Evolutionary conservation across 2,888 invertebrate species (phyloP).

Genomic region (Tetragonula carbonaria): DNA sequence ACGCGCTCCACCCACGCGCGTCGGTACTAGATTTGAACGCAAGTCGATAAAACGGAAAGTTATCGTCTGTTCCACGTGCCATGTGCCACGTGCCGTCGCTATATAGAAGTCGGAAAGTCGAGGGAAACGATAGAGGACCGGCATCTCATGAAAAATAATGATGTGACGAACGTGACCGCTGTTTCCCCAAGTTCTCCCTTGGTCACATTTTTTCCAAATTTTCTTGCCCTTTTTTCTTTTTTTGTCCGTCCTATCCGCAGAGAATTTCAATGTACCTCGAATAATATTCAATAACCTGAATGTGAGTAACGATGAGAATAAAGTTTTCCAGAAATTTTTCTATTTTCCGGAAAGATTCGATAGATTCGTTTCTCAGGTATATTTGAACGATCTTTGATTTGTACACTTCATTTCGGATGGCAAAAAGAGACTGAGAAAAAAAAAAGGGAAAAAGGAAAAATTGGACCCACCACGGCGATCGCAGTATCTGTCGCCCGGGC

Average conservation of each 20-base stretch:
- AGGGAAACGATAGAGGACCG: background rate
- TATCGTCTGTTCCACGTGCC: conserved; percentile 12
- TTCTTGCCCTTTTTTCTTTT: background rate
- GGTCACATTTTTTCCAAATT: background rate
- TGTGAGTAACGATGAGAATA: background rate
- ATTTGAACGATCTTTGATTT: background rate
- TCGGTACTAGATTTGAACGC: conserved; percentile 25
- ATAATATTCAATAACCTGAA: background rate
- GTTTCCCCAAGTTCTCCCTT: background rate
- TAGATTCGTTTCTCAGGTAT: background rate
- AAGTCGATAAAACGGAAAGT: conserved; percentile 44
- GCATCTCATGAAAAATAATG: conserved; percentile 32
- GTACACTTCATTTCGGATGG: background rate
- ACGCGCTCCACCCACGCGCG: conserved; percentile 20
- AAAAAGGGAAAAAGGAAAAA: background rate
- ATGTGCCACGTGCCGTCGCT: conserved; percentile 17
- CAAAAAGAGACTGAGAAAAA: no score
- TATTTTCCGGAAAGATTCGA: no score
- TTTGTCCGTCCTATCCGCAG: background rate
- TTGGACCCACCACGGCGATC: background rate
- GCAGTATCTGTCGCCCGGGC: background rate
- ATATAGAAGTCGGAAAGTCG: conserved; percentile 21
- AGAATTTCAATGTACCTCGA: background rate
- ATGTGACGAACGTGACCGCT: conserved; percentile 29
- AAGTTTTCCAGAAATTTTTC: background rate